Base-by-base conservation (phyloP, 2,797 vertebrate species). In the Anabas testudineus region DNA sequence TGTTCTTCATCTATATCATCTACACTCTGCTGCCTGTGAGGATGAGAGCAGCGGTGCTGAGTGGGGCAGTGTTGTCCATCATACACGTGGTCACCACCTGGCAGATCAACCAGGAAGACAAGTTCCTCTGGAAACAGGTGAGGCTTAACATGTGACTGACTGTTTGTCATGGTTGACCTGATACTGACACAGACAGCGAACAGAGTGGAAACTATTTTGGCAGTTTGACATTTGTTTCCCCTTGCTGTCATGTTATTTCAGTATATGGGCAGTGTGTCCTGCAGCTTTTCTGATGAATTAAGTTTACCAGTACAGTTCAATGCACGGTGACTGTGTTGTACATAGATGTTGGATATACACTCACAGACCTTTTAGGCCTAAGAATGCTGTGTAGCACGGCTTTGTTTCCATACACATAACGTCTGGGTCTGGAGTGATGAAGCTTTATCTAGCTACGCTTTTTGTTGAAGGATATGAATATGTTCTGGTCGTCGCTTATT, bases 1-100 rank as follows among this genome's bases (percentile, higher is more conserved):
- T 98, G 82, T 98, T 99, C 87, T 98, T 99, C 81, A 97, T 99
- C 91, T 99, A 97, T 92, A 97, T 98, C 91, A 96, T 97, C 90
- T 99, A 98, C 91, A 99, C 97, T 0, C 95, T 99, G 87, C 94
- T 98, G 79, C 97, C 97, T 0, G 97, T 99, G 78, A 91, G 97
- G 71, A 98, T 99, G 97, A 90, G 97, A 14, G 96, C 96, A 0
- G 97, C 96, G 0, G 97, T 99, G 87, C 81, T 98, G 77, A 97
- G 96, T 0, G 97, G 97, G 24, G 91, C 91, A 2, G 88, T 95
- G 77, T 94, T 98, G 39, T 96, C 96, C 8, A 57, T 89, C 78
- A 93, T 98, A 80, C 97, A 98, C 54, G 91, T 98, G 69, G 86
- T 95, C 86, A 94, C 96, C 72, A 91, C 95, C 68, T 98, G 97